These are phyloP conservation scores for Fistularia tabacaria DNA, from an alignment of 2,797 vertebrate genomes.

Conservation along the genomic window DNA sequence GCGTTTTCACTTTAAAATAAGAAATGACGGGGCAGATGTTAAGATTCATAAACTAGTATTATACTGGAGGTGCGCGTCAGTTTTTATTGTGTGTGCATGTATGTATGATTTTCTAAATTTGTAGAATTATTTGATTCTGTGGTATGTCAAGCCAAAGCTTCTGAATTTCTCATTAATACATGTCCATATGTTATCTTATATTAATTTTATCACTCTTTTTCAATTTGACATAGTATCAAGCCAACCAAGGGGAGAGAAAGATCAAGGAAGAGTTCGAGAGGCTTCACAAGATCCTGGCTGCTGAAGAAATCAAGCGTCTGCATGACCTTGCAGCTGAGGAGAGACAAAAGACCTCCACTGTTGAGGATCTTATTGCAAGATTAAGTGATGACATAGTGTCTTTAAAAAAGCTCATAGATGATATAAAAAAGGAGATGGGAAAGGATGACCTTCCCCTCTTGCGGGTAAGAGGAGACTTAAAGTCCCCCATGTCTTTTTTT, in stretches of 20 bases:
- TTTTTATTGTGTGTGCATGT: too few relatives aligned
- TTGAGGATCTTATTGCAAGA: slow-evolving; percentile 35
- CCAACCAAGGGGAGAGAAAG: slow-evolving; percentile 59
- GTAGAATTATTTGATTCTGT: too few relatives aligned
- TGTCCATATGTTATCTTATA: too few relatives aligned
- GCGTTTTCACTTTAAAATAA: too few relatives aligned
- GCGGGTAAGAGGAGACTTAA: slow-evolving; percentile 25
- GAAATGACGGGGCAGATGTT: too few relatives aligned
- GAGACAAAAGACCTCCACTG: slow-evolving; percentile 42
- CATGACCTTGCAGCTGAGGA: slow-evolving; percentile 61
- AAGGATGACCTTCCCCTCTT: slow-evolving; percentile 61
- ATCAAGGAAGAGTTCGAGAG: slow-evolving; percentile 72
- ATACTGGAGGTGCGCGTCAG: too few relatives aligned
- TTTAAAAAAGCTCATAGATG: slow-evolving; percentile 54
- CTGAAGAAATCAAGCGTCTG: slow-evolving; percentile 61
- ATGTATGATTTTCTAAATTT: too few relatives aligned
- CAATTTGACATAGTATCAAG: slow-evolving; percentile 56
- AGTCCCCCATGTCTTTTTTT: too few relatives aligned
- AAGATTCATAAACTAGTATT: too few relatives aligned
- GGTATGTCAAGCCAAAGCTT: too few relatives aligned
- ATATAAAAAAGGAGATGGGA: slow-evolving; percentile 69
- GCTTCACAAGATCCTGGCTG: slow-evolving; percentile 50
- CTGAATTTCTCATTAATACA: too few relatives aligned
- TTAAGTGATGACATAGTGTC: slow-evolving; percentile 35
- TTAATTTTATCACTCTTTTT: neutral